Evolutionary conservation across 2,113 vertebrate genomes (phyloP), one percentile per base, ranked within the genome.

Genomic region (Turdus rufiventris): DNA sequence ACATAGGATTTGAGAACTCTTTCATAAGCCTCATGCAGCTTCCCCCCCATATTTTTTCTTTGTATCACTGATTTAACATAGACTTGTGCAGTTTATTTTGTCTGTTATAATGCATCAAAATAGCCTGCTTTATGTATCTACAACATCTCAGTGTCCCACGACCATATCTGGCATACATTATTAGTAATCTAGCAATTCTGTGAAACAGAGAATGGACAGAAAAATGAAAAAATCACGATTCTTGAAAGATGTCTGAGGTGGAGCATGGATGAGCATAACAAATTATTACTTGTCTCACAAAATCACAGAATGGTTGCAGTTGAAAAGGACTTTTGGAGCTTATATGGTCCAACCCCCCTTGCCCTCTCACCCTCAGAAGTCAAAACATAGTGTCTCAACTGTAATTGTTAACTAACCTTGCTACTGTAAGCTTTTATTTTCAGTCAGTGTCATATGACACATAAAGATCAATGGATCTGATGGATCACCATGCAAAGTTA

Each of bases 331-430:
- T 53, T 83, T 28, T 76, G 40, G 25, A 54, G n/a, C n/a, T 40
- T 20, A 14, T 7, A 3, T 13, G 21, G 12, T 34, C 25, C 3
- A 2, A 47, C 1, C 9, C 9, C 12, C 5, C 10, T 34, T 42
- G 25, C 8, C 18, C 15, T 63, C 5, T 62, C 16, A 47, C 6
- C 2, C 34, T 91, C 54, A 48, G 17, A 88, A 38, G n/a, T 40
- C 29, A 56, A 47, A 38, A 56, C 1, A 1, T 8, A 48, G 21
- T 50, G 12, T 3, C 5, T 75, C 26, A 72, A 31, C 5, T 48
- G 12, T 45, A 87, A 54, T 33, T 72, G 54, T 21, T 23, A 57
- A 63, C 11, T 28, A 72, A 82, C 12, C 14, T 40, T 78, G 10
- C 3, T 43, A 38, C 15, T 85, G 8, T 29, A 65, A 56, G 26